Percentiles rank a stretch among this genome's conserved stretches.
phyloP scores from a whole-genome alignment of 2,113 vertebrate species.

The Furnarius figulus region DNA sequence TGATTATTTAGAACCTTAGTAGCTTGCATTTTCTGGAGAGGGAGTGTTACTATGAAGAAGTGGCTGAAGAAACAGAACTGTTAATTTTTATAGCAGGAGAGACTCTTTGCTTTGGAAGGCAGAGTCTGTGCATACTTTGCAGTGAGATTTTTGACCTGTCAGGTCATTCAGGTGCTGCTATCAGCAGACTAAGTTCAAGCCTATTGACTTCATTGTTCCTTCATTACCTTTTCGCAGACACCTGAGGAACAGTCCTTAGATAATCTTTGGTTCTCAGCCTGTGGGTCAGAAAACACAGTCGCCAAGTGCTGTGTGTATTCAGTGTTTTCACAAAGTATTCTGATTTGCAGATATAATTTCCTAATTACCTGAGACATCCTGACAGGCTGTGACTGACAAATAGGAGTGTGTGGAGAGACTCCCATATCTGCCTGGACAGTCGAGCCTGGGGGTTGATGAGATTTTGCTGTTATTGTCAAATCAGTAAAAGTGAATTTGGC shows the following conservation, averaged over 20 bases:
- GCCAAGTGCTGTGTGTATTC: background rate
- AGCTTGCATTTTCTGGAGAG: background rate
- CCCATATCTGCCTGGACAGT: background rate
- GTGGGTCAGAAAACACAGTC: background rate
- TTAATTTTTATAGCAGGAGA: background rate
- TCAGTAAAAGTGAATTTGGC: background rate
- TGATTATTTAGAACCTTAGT: background rate
- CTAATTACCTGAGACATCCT: background rate
- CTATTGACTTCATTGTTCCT: background rate
- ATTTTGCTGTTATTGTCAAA: background rate
- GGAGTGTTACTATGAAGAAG: background rate
- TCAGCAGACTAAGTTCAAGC: background rate
- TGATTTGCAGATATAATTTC: background rate
- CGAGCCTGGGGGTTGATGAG: background rate
- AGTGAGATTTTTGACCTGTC: background rate
- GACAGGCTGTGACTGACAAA: background rate
- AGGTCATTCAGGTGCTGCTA: background rate
- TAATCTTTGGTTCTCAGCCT: background rate
- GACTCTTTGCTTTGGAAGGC: background rate
- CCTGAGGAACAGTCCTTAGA: background rate
- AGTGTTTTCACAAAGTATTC: background rate
- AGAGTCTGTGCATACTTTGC: background rate
- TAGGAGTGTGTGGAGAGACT: background rate
- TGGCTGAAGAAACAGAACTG: background rate
- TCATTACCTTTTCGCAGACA: background rate